These are phyloP conservation scores for Habropoda laboriosa DNA, from an alignment of 1,140 invertebrate species.

Conservation along the genomic window DNA sequence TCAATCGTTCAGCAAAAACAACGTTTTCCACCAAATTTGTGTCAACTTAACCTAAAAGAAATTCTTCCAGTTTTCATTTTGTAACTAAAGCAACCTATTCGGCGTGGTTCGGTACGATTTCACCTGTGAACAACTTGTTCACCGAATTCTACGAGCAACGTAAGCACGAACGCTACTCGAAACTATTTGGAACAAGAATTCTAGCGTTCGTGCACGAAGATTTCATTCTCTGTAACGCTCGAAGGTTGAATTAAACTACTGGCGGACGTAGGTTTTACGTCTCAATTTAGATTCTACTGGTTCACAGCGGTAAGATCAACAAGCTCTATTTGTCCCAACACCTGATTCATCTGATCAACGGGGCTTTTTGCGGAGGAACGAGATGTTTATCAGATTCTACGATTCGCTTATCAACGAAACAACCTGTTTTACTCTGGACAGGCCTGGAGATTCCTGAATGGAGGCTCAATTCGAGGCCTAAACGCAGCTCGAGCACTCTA, in stretches of 20 bases:
- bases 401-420: slow-evolving; percentile 2
- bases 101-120: neutral
- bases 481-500: neutral
- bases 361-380: neutral
- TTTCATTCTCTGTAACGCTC: too few relatives aligned
- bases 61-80: neutral
- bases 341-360: neutral
- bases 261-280: neutral
- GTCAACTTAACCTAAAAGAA: neutral
- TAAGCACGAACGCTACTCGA: neutral
- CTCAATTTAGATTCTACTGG: neutral
- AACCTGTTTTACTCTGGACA: neutral
- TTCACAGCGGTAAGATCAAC: neutral
- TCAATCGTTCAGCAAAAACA: neutral
- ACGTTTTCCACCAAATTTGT: neutral
- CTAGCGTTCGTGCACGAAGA: neutral
- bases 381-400: slow-evolving; percentile 2
- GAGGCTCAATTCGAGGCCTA: neutral
- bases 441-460: neutral
- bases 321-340: neutral
- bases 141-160: neutral
- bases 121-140: neutral
- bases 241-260: neutral
- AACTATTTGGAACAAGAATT: neutral
- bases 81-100: neutral